These are phyloP conservation scores for Prionace glauca DNA, from an alignment of 2,797 vertebrate species.

Conservation along the genomic window DNA sequence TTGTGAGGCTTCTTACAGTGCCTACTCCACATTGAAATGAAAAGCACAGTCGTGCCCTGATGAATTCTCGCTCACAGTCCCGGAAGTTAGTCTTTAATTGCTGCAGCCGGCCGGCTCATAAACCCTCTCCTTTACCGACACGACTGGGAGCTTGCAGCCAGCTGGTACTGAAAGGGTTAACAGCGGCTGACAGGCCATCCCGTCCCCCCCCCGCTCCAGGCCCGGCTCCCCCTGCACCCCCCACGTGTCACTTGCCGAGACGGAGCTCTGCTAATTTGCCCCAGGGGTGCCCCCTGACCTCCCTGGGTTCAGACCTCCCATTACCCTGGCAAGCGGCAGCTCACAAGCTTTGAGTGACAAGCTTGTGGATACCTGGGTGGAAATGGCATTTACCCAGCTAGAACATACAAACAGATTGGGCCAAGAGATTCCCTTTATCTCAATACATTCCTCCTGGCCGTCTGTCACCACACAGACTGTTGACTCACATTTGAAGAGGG, in stretches of 20 bases:
- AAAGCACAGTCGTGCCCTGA: background rate
- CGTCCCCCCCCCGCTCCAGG: background rate
- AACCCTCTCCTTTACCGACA: background rate
- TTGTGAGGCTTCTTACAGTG: too few species aligned
- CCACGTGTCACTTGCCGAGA: conserved; percentile 11
- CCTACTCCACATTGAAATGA: background rate
- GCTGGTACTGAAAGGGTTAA: background rate
- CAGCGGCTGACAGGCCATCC: background rate
- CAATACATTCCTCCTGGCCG: background rate
- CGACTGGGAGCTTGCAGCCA: background rate
- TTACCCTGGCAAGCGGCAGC: background rate
- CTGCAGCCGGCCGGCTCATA: background rate
- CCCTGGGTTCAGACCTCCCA: background rate
- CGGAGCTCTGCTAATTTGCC: background rate
- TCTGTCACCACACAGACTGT: conserved; percentile 18
- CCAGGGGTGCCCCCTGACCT: background rate
- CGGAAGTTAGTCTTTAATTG: background rate
- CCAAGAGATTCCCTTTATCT: background rate
- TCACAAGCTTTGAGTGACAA: background rate
- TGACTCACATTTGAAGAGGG: background rate
- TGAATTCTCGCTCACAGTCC: background rate
- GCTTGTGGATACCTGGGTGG: background rate
- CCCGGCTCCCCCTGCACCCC: background rate
- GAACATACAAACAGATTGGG: conserved; percentile 13
- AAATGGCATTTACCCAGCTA: background rate